Evolutionary conservation across 2,888 invertebrate species (phyloP), one percentile per base, ranked within the genome.

Genomic region (Spatulosminthurus flaviceps): DNA sequence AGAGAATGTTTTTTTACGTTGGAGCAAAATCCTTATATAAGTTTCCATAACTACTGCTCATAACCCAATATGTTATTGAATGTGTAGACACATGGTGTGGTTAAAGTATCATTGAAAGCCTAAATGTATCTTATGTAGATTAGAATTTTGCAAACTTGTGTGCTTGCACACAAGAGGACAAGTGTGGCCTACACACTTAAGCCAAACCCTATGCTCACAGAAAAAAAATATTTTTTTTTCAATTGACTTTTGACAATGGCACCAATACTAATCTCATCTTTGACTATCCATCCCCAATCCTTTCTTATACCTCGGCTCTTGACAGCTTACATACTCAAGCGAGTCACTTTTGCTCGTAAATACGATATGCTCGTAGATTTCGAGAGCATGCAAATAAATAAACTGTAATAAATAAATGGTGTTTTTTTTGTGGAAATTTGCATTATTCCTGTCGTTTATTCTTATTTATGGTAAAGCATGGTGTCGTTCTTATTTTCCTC

Each of bases 391-490:
- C 34, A 34, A 34, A 34, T 34, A 34, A 34, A 34, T 34, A 34
- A 34, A 34, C 34, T 34, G 34, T 34, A 24, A 61, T 60, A 70
- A 41, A 72, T 73, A 73, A 73, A 73, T 73, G 29, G 71, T 22
- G 22, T 24, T 41, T 66, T 60, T 34, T 41, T n/a, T n/a, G n/a
- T n/a, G n/a, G n/a, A 21, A 61, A 75, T 75, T 75, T 76, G 51
- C 76, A 76, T 67, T 67, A 76, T 43, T 24, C 41, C 66, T 76
- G 76, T n/a, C 76, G 66, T 43, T 76, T 22, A 67, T 67, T 26
- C 21, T 28, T 2, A 76, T 69, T 76, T 69, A 76, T 66, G 22
- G 66, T 69, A 13, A n/a, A 22, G 34, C 26, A 29, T 75, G 34
- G 75, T 29, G 13, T 73, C 24, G 28, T 60, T 19, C 60, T 16